Conservation (phyloP, 1,140 invertebrate genomes). For the Aphidius gifuensis region DNA sequence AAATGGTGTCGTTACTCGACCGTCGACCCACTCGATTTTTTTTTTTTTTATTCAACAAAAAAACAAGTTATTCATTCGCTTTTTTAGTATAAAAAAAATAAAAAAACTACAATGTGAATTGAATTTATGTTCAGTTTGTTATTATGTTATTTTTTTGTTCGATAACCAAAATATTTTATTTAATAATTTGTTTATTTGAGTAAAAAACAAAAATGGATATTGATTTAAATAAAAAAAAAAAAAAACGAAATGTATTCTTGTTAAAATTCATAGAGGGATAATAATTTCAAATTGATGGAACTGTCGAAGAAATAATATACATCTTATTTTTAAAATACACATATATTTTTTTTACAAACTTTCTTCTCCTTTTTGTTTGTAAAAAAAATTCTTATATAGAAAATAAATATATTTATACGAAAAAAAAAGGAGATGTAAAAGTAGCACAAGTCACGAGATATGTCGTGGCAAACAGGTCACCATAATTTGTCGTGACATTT, state of each 20-base stretch:
- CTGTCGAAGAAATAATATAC: neutral
- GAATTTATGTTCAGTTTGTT: too few relatives aligned
- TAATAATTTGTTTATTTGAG: too few relatives aligned
- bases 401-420: constrained; percentile 6
- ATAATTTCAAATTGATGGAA: too few relatives aligned
- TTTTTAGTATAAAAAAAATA: too few relatives aligned
- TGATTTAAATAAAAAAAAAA: too few relatives aligned
- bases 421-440: constrained; percentile 13
- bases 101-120: too few relatives aligned
- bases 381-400: constrained; percentile 3
- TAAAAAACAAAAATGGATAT: too few relatives aligned
- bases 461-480: constrained; percentile 12
- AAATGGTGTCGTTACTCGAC: constrained; percentile 10
- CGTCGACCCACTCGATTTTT: neutral
- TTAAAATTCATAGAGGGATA: too few relatives aligned
- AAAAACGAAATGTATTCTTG: too few relatives aligned
- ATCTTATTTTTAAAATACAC: neutral
- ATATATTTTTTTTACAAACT: too few relatives aligned
- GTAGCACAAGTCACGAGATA: constrained; percentile 25
- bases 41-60: neutral
- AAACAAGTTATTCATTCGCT: neutral
- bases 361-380: constrained; percentile 7
- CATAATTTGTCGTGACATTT: constrained; percentile 15
- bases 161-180: too few relatives aligned
- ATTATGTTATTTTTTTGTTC: too few relatives aligned